These are phyloP conservation scores for Sebastes fasciatus DNA, from an alignment of 2,113 vertebrate species.

Conservation along the genomic window DNA sequence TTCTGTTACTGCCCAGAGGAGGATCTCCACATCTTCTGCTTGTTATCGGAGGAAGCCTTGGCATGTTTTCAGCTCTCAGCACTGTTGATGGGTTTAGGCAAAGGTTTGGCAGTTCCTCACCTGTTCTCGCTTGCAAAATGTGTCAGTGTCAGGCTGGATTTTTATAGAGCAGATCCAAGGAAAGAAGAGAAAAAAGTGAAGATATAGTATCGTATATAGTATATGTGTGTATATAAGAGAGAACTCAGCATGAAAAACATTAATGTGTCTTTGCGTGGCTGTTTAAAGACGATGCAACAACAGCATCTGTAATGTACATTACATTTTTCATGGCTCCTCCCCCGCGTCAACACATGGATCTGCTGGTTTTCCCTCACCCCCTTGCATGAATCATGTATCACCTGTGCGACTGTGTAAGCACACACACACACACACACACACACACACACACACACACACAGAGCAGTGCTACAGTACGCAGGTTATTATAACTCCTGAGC, in stretches of 20 bases:
- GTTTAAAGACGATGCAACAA: neutral
- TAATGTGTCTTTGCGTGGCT: neutral
- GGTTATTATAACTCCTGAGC: constrained; percentile 79
- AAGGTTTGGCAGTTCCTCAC: constrained; percentile 77
- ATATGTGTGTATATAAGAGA: neutral
- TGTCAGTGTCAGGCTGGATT: constrained; percentile 66
- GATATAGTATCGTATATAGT: constrained; percentile 5
- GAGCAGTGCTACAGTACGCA: constrained; percentile 32
- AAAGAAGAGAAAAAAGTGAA: neutral
- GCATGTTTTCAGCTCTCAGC: constrained; percentile 72
- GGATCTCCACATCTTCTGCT: constrained; percentile 70
- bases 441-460: constrained; percentile 20
- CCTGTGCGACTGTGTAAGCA: constrained; percentile 39
- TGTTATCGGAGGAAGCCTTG: constrained; percentile 75
- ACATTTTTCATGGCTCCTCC: constrained; percentile 26
- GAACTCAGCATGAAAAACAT: neutral
- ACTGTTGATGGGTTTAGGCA: constrained; percentile 71
- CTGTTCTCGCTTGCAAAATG: constrained; percentile 58
- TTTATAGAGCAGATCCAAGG: constrained; percentile 43
- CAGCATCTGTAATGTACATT: neutral
- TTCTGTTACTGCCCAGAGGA: constrained; percentile 76
- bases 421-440: constrained; percentile 27
- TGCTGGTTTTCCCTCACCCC: constrained; percentile 38
- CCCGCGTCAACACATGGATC: constrained; percentile 18
- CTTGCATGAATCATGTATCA: constrained; percentile 50